phyloP scores from a whole-genome alignment of 2,888 invertebrate species.

The Yponomeuta sedellus region DNA sequence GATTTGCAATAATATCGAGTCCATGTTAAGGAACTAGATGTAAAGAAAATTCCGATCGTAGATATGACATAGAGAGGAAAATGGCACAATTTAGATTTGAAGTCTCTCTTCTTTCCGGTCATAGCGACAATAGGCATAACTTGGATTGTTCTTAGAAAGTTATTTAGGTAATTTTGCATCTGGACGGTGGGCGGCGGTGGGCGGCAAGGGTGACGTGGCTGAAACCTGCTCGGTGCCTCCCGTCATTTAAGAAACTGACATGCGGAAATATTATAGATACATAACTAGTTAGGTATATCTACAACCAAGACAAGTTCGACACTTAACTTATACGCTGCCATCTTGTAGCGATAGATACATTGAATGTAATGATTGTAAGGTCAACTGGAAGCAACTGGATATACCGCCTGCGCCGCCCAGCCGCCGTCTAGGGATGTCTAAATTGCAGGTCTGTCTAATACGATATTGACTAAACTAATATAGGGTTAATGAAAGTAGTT shows the following conservation, averaged over 20 bases:
- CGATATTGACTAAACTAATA: constrained; percentile 48
- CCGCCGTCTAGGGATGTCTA: constrained; percentile 49
- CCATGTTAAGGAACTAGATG: too few relatives aligned
- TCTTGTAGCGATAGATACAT: too few relatives aligned
- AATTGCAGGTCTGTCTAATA: constrained; percentile 56
- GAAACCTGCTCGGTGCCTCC: not conserved
- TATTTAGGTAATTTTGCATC: constrained; percentile 61
- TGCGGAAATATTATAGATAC: too few relatives aligned
- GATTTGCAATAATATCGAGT: too few relatives aligned
- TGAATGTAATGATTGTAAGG: not conserved
- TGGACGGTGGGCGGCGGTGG: constrained; percentile 28
- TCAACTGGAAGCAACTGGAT: not conserved
- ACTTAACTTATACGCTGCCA: too few relatives aligned
- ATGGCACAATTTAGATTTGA: constrained; percentile 22
- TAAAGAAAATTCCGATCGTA: not conserved
- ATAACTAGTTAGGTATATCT: too few relatives aligned
- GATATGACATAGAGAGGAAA: not conserved
- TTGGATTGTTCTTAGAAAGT: constrained; percentile 45
- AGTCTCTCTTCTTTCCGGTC: constrained; percentile 38
- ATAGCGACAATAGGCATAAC: constrained; percentile 39
- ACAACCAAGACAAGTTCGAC: too few relatives aligned
- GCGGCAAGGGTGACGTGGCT: not conserved
- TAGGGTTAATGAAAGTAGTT: constrained; percentile 68
- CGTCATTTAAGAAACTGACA: too few relatives aligned
- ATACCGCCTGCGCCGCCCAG: constrained; percentile 22